phyloP scores from a whole-genome alignment of 2,888 invertebrate genomes.

The Callosobruchus maculatus region DNA sequence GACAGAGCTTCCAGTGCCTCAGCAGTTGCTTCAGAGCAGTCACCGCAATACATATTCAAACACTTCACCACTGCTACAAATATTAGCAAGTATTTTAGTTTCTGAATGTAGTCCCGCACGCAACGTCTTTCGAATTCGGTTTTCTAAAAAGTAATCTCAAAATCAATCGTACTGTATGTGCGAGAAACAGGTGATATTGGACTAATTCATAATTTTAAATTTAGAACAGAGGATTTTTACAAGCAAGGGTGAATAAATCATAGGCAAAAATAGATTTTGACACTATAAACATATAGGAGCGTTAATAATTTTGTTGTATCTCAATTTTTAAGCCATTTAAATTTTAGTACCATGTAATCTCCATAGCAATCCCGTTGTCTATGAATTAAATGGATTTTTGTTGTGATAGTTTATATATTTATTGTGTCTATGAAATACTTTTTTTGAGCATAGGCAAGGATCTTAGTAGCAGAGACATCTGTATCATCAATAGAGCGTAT shows the following conservation, averaged over 20 bases:
- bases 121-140: not conserved
- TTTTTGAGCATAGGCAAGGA: not conserved
- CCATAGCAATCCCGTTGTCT: too few species aligned
- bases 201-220: constrained; percentile 10
- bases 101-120: too few species aligned
- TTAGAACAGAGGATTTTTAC: constrained; percentile 21
- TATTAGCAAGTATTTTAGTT: too few species aligned
- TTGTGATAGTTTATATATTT: too few species aligned
- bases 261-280: constrained; percentile 21
- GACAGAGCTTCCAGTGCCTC: constrained; percentile 37
- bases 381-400: too few species aligned
- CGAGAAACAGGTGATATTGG: constrained; percentile 1
- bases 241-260: constrained; percentile 25
- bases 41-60: constrained; percentile 42
- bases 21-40: constrained; percentile 37
- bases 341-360: too few species aligned
- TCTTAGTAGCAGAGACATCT: too few species aligned
- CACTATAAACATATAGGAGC: constrained; percentile 14
- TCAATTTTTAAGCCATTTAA: too few species aligned
- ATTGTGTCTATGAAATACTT: not conserved
- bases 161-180: not conserved
- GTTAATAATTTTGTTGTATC: not conserved
- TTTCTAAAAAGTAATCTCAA: not conserved
- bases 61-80: too few species aligned
- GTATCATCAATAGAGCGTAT: too few species aligned